phyloP scores from a whole-genome alignment of 2,888 invertebrate species.

The Eupelmus urozonus region DNA sequence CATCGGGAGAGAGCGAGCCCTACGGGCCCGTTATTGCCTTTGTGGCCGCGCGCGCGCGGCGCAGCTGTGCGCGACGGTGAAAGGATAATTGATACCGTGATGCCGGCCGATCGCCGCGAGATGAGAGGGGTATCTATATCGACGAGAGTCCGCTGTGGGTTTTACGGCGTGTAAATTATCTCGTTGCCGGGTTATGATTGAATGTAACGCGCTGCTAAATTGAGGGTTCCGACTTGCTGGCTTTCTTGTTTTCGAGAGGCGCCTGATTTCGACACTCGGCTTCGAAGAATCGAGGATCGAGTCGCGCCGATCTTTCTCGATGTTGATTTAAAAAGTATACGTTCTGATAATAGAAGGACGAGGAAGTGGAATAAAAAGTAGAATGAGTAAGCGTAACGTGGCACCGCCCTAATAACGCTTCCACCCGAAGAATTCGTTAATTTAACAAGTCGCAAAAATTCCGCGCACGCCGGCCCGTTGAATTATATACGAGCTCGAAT shows the following conservation, averaged over 20 bases:
- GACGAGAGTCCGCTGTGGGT: conserved; percentile 14
- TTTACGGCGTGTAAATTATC: conserved; percentile 57
- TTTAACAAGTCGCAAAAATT: conserved; percentile 15
- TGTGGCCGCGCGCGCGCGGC: not conserved
- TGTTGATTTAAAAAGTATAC: no score
- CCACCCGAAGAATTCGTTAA: conserved; percentile 26
- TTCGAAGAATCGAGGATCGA: not conserved
- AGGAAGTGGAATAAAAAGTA: no score
- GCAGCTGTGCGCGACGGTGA: conserved; percentile 21
- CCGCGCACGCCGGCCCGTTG: not conserved
- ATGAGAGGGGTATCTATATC: conserved; percentile 1
- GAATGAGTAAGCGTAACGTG: no score
- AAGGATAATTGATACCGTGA: conserved; percentile 58
- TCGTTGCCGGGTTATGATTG: conserved; percentile 39
- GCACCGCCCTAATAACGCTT: no score
- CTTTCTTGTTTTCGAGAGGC: not conserved
- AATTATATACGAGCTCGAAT: conserved; percentile 16
- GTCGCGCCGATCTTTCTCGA: no score
- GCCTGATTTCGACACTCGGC: not conserved
- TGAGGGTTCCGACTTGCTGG: not conserved
- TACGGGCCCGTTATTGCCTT: conserved; percentile 40
- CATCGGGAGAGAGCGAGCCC: conserved; percentile 42
- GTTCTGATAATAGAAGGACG: no score
- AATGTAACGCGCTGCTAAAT: conserved; percentile 46
- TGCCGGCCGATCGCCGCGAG: conserved; percentile 12